Percentiles rank a stretch among this genome's conserved stretches.
Evolutionary conservation across 2,888 invertebrate species (phyloP).

Genomic region (Nomada hirtipes): DNA sequence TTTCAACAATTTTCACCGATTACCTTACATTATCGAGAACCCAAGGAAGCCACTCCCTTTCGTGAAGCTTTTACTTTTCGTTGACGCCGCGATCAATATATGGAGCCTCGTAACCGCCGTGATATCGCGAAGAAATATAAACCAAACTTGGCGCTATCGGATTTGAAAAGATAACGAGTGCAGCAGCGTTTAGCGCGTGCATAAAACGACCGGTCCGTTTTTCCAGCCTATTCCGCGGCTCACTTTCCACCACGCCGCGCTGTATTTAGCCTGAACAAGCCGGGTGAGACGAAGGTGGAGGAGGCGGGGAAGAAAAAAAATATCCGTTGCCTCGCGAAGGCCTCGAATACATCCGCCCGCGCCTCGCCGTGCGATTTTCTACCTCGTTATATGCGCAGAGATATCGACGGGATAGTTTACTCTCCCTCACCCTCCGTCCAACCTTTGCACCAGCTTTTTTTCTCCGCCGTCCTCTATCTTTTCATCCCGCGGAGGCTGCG

Average conservation of each 20-base stretch:
- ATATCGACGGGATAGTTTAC: slow-evolving; percentile 44
- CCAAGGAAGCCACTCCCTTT: no score
- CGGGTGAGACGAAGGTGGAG: neutral
- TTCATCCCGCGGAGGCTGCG: slow-evolving; percentile 30
- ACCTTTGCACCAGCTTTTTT: neutral
- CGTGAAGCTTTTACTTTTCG: neutral
- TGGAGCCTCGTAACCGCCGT: neutral
- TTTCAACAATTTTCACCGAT: no score
- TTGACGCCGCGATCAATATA: neutral
- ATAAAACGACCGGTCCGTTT: neutral
- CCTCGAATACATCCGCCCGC: slow-evolving; percentile 20
- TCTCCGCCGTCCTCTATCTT: slow-evolving; percentile 17
- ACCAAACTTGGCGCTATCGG: slow-evolving; percentile 1
- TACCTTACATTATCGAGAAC: no score
- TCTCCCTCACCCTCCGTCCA: neutral
- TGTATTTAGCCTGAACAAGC: neutral
- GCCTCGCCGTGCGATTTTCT: slow-evolving; percentile 4
- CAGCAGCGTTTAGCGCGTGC: neutral
- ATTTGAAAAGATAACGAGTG: neutral
- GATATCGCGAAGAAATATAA: neutral
- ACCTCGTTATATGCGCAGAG: slow-evolving; percentile 44
- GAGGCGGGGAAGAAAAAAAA: neutral
- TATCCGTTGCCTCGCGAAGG: neutral
- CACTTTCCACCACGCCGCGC: neutral
- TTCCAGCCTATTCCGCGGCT: neutral